Evolutionary conservation across 2,888 invertebrate genomes (phyloP).

Genomic region (Erebia ligea): DNA sequence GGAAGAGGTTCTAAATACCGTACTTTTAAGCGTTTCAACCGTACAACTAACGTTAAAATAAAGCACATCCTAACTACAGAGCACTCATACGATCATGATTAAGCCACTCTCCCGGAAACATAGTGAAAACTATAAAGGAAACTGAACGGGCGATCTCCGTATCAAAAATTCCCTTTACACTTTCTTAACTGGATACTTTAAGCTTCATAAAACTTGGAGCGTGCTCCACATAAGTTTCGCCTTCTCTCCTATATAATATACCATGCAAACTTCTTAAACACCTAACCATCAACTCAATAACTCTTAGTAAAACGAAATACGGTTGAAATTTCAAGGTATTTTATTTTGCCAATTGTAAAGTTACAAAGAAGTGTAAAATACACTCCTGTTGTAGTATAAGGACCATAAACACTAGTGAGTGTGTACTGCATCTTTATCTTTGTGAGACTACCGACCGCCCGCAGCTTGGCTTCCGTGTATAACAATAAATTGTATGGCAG

Average conservation of each 20-base stretch:
- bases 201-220: slow-evolving; percentile 77
- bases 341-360: slow-evolving; percentile 20
- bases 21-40: background rate
- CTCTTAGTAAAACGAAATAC: slow-evolving; percentile 30
- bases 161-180: slow-evolving; percentile 70
- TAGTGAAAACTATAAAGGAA: slow-evolving; percentile 24
- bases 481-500: slow-evolving; percentile 30
- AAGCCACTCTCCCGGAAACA: slow-evolving; percentile 14
- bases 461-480: slow-evolving; percentile 39
- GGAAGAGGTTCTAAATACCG: too few relatives aligned
- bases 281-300: background rate
- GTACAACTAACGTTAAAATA: background rate
- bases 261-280: slow-evolving; percentile 30
- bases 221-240: slow-evolving; percentile 78
- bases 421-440: slow-evolving; percentile 47
- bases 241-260: slow-evolving; percentile 67
- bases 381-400: slow-evolving; percentile 50
- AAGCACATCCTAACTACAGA: background rate
- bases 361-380: slow-evolving; percentile 35
- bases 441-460: slow-evolving; percentile 38
- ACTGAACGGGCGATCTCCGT: slow-evolving; percentile 28
- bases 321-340: slow-evolving; percentile 29
- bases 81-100: slow-evolving; percentile 5
- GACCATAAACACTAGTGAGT: slow-evolving; percentile 65
- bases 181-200: slow-evolving; percentile 74